phyloP scores from a whole-genome alignment of 2,888 invertebrate species.

The Anarsia innoxiella region DNA sequence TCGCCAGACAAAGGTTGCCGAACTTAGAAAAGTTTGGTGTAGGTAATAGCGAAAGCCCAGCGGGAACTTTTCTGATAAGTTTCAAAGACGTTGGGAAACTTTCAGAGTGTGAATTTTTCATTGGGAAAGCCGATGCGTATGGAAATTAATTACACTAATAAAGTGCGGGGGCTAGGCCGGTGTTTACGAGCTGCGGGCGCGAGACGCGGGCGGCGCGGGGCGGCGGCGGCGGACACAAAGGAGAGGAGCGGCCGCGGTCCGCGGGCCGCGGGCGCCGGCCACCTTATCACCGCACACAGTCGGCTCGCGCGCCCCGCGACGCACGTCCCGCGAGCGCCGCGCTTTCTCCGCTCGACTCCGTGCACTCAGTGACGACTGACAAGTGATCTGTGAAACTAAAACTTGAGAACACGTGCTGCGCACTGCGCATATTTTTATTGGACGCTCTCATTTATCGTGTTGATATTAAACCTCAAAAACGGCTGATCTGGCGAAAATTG shows the following conservation, averaged over 20 bases:
- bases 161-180: slow-evolving; percentile 58
- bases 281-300: slow-evolving; percentile 67
- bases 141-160: slow-evolving; percentile 62
- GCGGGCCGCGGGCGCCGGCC: slow-evolving; percentile 43
- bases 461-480: slow-evolving; percentile 40
- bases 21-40: slow-evolving; percentile 1
- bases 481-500: slow-evolving; percentile 56
- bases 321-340: slow-evolving; percentile 33
- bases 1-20: slow-evolving; percentile 4
- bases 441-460: slow-evolving; percentile 34
- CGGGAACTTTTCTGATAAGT: slow-evolving; percentile 1
- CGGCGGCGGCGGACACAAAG: slow-evolving; percentile 68
- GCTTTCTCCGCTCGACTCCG: slow-evolving; percentile 15
- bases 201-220: slow-evolving; percentile 39
- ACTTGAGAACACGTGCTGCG: slow-evolving; percentile 44
- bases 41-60: not conserved
- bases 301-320: slow-evolving; percentile 60
- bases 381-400: slow-evolving; percentile 32
- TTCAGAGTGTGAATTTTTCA: slow-evolving; percentile 23
- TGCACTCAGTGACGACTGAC: slow-evolving; percentile 25
- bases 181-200: slow-evolving; percentile 42
- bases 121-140: slow-evolving; percentile 42
- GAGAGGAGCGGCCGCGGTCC: slow-evolving; percentile 55
- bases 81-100: not conserved
- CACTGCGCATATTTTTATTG: slow-evolving; percentile 49